A percentile compares a stretch with the other conserved stretches of the same genome.
Conservation (phyloP, 2,797 vertebrate species). For the Pseudocheirus occidentalis region DNA sequence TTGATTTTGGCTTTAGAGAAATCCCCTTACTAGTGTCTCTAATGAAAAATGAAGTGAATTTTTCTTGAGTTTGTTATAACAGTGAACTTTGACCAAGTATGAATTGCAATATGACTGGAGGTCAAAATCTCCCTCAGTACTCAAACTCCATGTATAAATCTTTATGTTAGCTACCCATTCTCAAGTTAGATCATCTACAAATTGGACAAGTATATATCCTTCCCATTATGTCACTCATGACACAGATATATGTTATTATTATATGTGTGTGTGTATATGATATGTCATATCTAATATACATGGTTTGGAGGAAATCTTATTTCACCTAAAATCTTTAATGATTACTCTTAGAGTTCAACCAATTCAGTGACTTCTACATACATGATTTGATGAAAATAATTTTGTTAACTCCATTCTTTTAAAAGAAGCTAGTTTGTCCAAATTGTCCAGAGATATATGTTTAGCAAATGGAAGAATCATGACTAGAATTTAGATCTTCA, state of each 20-base stretch:
- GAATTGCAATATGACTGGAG: neutral
- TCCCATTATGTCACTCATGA: neutral
- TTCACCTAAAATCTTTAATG: neutral
- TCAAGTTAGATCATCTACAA: neutral
- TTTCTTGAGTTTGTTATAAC: neutral
- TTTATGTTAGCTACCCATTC: neutral
- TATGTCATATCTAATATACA: neutral
- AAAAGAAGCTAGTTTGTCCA: neutral
- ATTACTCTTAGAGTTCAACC: neutral
- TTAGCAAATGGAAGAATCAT: neutral
- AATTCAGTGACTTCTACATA: neutral
- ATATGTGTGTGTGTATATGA: too few relatives aligned
- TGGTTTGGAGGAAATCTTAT: neutral
- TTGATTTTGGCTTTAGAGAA: neutral
- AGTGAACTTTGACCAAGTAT: neutral
- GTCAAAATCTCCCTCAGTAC: neutral
- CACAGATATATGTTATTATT: neutral
- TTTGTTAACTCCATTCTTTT: neutral
- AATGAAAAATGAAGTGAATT: neutral
- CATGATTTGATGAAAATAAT: neutral
- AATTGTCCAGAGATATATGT: neutral
- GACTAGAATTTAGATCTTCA: neutral
- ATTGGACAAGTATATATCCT: neutral
- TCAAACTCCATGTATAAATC: neutral
- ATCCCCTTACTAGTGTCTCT: neutral